Evolutionary conservation across 1,140 invertebrate genomes (phyloP).

Genomic region (Ostrea denselamellosa): DNA sequence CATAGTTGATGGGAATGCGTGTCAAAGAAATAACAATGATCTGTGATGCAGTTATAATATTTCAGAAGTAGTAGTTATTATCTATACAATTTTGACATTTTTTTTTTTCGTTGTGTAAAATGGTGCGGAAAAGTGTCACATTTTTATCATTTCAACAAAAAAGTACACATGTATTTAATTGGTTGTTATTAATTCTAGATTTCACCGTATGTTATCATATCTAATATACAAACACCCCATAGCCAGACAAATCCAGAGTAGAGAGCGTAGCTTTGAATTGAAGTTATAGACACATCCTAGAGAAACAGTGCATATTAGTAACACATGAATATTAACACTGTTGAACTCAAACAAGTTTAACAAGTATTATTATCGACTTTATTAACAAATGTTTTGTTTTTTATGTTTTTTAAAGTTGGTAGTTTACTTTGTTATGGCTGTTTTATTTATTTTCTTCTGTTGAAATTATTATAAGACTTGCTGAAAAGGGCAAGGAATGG

Average conservation of each 20-base stretch:
- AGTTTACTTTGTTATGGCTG: slow-evolving; percentile 38
- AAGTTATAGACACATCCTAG: slow-evolving; percentile 3
- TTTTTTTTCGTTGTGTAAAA: slow-evolving; percentile 31
- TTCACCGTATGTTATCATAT: slow-evolving; percentile 37
- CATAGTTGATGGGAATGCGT: neutral
- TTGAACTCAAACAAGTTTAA: slow-evolving; percentile 30
- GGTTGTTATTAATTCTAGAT: slow-evolving; percentile 40
- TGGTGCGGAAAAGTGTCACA: slow-evolving; percentile 13
- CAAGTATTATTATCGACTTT: slow-evolving; percentile 36
- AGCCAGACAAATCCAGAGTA: slow-evolving; percentile 25
- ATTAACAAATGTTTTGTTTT: slow-evolving; percentile 35
- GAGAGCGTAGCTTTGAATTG: neutral
- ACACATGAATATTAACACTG: slow-evolving; percentile 5
- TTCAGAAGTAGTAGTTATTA: slow-evolving; percentile 30
- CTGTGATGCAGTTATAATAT: slow-evolving; percentile 26
- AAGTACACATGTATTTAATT: slow-evolving; percentile 39
- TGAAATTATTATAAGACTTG: slow-evolving; percentile 17
- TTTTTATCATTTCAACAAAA: slow-evolving; percentile 36
- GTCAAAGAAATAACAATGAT: slow-evolving; percentile 21
- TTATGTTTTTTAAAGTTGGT: slow-evolving; percentile 39
- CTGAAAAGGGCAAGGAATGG: slow-evolving; percentile 7
- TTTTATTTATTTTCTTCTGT: slow-evolving; percentile 26
- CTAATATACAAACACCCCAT: slow-evolving; percentile 37
- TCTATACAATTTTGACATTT: slow-evolving; percentile 29
- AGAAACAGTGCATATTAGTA: slow-evolving; percentile 17